These are phyloP conservation scores for Mythimna vitellina DNA, from an alignment of 2,888 invertebrate genomes.

Conservation along the genomic window DNA sequence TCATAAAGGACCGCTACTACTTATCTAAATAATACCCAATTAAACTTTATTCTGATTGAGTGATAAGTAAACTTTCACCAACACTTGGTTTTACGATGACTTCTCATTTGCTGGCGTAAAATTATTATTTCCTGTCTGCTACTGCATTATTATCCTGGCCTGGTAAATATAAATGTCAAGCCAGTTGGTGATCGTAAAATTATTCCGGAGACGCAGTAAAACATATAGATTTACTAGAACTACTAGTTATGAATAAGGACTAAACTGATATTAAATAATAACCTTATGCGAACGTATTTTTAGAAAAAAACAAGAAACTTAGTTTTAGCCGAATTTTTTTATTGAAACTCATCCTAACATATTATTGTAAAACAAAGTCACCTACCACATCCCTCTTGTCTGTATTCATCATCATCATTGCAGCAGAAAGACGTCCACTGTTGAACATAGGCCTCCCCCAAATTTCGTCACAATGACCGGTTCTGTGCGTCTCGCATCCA, in stretches of 20 bases:
- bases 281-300: too few species aligned
- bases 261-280: too few species aligned
- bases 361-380: too few species aligned
- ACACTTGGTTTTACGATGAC: conserved; percentile 26
- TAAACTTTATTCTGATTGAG: not conserved
- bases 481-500: too few species aligned
- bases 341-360: too few species aligned
- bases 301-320: too few species aligned
- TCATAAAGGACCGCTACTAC: not conserved
- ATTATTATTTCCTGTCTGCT: conserved; percentile 34
- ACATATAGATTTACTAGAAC: not conserved
- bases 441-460: too few species aligned
- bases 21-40: not conserved
- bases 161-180: conserved; percentile 40
- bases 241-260: not conserved
- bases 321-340: too few species aligned
- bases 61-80: not conserved
- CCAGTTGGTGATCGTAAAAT: conserved; percentile 49
- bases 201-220: conserved; percentile 27
- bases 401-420: too few species aligned
- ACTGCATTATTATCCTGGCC: conserved; percentile 16
- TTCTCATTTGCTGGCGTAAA: conserved; percentile 10
- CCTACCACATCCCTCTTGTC: too few species aligned
- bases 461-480: too few species aligned
- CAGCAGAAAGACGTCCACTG: too few species aligned